These are phyloP conservation scores for Chironomus riparius DNA, from an alignment of 2,888 invertebrate species.

Conservation along the genomic window DNA sequence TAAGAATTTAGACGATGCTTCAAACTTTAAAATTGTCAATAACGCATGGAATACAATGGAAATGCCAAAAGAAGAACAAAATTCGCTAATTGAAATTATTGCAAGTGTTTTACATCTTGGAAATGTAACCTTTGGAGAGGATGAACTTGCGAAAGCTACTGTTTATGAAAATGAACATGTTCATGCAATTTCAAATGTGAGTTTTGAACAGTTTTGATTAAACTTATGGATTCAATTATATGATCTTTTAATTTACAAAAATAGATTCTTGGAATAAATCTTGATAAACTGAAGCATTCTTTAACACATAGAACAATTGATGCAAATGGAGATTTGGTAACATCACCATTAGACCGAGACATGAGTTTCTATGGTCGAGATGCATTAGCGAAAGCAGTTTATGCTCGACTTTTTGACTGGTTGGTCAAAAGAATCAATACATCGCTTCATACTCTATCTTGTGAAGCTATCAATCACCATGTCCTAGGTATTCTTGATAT, in stretches of 20 bases:
- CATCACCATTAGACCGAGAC: constrained; percentile 69
- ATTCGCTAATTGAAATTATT: constrained; percentile 70
- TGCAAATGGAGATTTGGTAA: constrained; percentile 73
- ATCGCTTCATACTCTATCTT: constrained; percentile 52
- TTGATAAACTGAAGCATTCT: constrained; percentile 56
- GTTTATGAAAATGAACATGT: constrained; percentile 58
- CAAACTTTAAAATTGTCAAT: constrained; percentile 58
- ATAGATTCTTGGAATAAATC: constrained; percentile 65
- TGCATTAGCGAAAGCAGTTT: constrained; percentile 83
- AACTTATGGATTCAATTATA: not conserved
- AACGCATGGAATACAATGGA: constrained; percentile 72
- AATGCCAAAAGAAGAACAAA: constrained; percentile 60
- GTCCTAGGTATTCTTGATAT: constrained; percentile 89
- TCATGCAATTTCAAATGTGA: constrained; percentile 58
- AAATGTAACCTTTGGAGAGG: constrained; percentile 69
- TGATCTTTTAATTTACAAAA: constrained; percentile 30
- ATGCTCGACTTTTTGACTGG: constrained; percentile 87
- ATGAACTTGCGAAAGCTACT: constrained; percentile 59
- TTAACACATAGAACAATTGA: constrained; percentile 80
- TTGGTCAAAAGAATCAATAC: constrained; percentile 71
- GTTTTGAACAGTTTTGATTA: constrained; percentile 28
- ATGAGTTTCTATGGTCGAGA: constrained; percentile 79
- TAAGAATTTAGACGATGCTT: constrained; percentile 51
- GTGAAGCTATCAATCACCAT: constrained; percentile 49
- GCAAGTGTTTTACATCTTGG: constrained; percentile 78